Base-by-base conservation (phyloP, 2,113 vertebrate genomes). In the Todiramphus chloris region DNA sequence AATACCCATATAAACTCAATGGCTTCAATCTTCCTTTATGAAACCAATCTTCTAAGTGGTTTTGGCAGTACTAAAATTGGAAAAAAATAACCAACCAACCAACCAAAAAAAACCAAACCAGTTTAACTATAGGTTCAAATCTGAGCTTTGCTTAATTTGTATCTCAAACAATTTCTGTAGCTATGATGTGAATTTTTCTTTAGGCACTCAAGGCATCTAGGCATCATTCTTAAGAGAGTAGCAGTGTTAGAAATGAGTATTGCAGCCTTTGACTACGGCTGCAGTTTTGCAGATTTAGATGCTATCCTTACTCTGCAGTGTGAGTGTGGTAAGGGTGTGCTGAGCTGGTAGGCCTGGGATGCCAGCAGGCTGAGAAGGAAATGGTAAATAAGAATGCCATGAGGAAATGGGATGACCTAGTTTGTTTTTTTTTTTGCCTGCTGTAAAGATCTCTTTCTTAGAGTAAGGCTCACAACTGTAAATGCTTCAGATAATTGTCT, bases 1-100 rank as follows among this genome's bases (percentile, higher is more conserved):
- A 75, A 93, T 90, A 56, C 51, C 76, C 19, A 56, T 91, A 92
- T 63, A 16, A 94, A 97, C 90, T 55, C 93, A 82, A 56, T 46
- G 63, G 5, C 48, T 97, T 95, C 44, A 92, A 72, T 91, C 24
- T 46, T 60, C 23, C 17, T 94, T 82, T 91, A 53, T 62, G 81
- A 94, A 97, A 67, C 33, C 16, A 95, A 6, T 39, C 51, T 50
- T 81, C 53, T 79, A 80, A 89, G 75, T 53, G 66, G 74, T 91
- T 35, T 55, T 89, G 31, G 59, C 67, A 60, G 44, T 95, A 90
- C 25, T 83, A 48, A 93, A 69, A 82, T 79, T 21, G 20, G n/a
- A 81, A 51, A 77, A 39, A 64, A 18, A 3, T 44, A 63, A 51
- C 4, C 48, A 39, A 10, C 33, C 15, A 48, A 48, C 5, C 13